A percentile compares a stretch with the other conserved stretches of the same genome.
These are phyloP conservation scores for Bos taurus DNA, from an alignment of 2,113 vertebrate species.

Conservation along the genomic window DNA sequence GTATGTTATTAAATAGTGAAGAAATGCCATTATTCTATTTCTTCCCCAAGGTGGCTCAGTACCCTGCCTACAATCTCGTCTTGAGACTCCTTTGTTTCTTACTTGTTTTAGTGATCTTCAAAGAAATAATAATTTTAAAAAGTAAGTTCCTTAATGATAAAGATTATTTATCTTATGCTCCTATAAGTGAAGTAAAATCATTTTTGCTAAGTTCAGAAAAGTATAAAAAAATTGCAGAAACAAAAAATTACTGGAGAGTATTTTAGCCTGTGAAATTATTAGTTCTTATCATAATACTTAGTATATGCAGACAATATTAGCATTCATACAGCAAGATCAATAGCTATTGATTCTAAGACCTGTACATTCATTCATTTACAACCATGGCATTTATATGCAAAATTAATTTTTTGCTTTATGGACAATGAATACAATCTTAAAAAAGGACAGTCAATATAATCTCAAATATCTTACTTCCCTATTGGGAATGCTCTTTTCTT, in stretches of 20 bases:
- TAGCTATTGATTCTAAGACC: slow-evolving; percentile 49
- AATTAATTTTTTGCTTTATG: slow-evolving; percentile 63
- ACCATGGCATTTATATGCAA: slow-evolving; percentile 68
- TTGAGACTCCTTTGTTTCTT: not conserved
- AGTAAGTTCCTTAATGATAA: not conserved
- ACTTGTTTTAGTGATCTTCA: slow-evolving; percentile 16
- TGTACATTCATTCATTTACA: slow-evolving; percentile 35
- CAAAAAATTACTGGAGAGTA: not conserved
- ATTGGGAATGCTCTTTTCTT: slow-evolving; percentile 54
- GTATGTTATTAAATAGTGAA: not conserved
- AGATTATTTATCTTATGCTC: not conserved
- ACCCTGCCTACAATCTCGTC: not conserved
- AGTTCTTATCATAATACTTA: not conserved
- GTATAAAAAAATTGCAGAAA: not conserved
- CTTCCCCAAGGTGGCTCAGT: not conserved
- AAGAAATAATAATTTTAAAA: slow-evolving; percentile 14
- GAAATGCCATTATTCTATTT: not conserved
- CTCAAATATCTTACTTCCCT: slow-evolving; percentile 56
- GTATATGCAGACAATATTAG: slow-evolving; percentile 20
- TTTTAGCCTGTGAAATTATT: not conserved
- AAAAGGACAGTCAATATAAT: slow-evolving; percentile 63
- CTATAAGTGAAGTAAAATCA: not conserved
- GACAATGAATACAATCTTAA: slow-evolving; percentile 59
- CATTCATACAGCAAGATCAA: slow-evolving; percentile 10
- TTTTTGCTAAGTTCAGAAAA: not conserved